Evolutionary conservation across 2,797 vertebrate genomes (phyloP), one percentile per base, ranked within the genome.

Genomic region (Phoxinus dragarum): DNA sequence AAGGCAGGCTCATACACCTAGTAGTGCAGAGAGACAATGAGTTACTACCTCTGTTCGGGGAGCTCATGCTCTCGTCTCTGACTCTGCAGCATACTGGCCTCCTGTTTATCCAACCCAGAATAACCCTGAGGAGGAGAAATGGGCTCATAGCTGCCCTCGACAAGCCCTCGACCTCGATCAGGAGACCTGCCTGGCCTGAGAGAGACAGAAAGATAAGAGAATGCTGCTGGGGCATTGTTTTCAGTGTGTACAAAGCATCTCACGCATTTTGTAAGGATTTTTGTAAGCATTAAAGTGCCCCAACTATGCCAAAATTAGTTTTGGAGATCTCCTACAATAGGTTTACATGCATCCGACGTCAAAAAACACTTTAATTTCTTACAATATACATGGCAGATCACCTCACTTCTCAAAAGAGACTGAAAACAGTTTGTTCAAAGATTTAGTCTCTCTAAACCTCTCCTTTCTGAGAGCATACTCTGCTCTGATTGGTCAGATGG

Each of bases 51-150:
- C 93, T 98, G 98, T 93, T 99, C 98, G 0, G 95, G 79, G 88
- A 96, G 95, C 81, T 98, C 98, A 6, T 94, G 80, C 54, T 96
- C 95, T 84, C 95, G 90, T 92, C 98, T 96, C 91, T 97, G 98
- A 56, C 96, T 90, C 84, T 96, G 93, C 47, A 96, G 91, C 81
- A 97, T 91, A 64, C 95, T 89, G 56, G 90, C 93, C 76, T 99
- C 98, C 89, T 96, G 97, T 89, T 99, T 99, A 90, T 99, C 97
- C 61, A 97, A 94, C 87, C 93, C 91, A 72, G 95, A 94, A 0
- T 98, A 97, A 89, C 94, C 96, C 92, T 98, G 98, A 72, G 98
- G 98, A 11, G 98, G 98, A 0, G 98, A 99, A 92, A 99, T 98
- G 82, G 98, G 98, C 92, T 99, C 98, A 12, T 99, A 99, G 89